phyloP scores from a whole-genome alignment of 1,140 invertebrate genomes.

The Camponotus vicinus region DNA sequence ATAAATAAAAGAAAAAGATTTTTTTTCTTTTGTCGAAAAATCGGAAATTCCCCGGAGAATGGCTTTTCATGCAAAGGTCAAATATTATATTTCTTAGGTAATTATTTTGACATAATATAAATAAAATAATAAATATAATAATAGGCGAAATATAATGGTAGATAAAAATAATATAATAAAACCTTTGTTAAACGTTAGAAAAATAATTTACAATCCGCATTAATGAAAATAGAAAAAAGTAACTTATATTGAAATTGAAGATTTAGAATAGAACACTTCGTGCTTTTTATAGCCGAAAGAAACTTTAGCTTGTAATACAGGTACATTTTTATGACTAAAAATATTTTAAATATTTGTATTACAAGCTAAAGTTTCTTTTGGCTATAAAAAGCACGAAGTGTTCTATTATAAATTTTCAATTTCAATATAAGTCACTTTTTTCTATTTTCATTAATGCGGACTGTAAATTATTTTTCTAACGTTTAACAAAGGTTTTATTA shows the following conservation, averaged over 20 bases:
- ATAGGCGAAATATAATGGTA: too few relatives aligned
- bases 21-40: too few relatives aligned
- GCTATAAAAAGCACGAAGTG: not conserved
- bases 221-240: not conserved
- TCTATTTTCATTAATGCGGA: not conserved
- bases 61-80: too few relatives aligned
- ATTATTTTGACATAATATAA: too few relatives aligned
- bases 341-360: slow-evolving; percentile 4
- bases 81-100: too few relatives aligned
- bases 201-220: not conserved
- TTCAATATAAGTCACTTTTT: not conserved
- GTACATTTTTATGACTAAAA: not conserved
- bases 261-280: not conserved
- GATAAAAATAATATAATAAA: too few relatives aligned
- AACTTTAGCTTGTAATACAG: not conserved
- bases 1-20: too few relatives aligned
- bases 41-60: too few relatives aligned
- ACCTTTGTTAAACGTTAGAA: not conserved
- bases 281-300: too few relatives aligned
- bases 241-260: not conserved
- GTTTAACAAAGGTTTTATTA: not conserved
- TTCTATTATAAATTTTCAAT: not conserved
- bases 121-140: too few relatives aligned
- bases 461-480: not conserved
- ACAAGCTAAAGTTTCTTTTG: not conserved